A percentile compares a stretch with the other conserved stretches of the same genome.
phyloP scores from a whole-genome alignment of 2,113 vertebrate species.

The Phocoena sinus region DNA sequence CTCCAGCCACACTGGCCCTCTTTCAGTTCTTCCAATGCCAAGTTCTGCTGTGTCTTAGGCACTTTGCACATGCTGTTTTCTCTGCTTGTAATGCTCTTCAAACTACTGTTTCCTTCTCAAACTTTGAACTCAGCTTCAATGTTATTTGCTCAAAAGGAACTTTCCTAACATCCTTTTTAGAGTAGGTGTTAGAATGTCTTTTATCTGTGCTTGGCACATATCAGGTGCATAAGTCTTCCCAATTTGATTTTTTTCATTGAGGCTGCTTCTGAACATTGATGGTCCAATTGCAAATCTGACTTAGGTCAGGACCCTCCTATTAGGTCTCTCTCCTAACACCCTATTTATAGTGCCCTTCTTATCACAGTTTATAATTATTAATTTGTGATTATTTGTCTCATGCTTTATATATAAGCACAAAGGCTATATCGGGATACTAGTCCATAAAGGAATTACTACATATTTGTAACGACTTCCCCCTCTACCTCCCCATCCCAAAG shows the following conservation, averaged over 20 bases:
- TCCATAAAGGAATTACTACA: background rate
- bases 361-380: background rate
- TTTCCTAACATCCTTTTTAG: background rate
- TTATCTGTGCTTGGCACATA: background rate
- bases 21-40: background rate
- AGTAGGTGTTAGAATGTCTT: background rate
- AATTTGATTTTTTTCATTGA: constrained; percentile 11
- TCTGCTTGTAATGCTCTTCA: background rate
- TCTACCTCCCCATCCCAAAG: background rate
- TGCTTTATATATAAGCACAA: background rate
- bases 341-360: background rate
- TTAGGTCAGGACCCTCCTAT: background rate
- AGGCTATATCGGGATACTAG: background rate
- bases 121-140: background rate
- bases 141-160: constrained; percentile 11
- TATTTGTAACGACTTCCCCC: background rate
- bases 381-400: background rate
- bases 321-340: background rate
- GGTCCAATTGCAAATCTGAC: background rate
- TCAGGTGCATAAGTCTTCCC: background rate
- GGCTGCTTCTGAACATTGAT: background rate
- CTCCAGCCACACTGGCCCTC: background rate
- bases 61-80: background rate
- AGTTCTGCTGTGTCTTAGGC: background rate
- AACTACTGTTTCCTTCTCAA: background rate